Evolutionary conservation across 2,113 vertebrate species (phyloP), one percentile per base, ranked within the genome.

Genomic region (Porphyrio hochstetteri): DNA sequence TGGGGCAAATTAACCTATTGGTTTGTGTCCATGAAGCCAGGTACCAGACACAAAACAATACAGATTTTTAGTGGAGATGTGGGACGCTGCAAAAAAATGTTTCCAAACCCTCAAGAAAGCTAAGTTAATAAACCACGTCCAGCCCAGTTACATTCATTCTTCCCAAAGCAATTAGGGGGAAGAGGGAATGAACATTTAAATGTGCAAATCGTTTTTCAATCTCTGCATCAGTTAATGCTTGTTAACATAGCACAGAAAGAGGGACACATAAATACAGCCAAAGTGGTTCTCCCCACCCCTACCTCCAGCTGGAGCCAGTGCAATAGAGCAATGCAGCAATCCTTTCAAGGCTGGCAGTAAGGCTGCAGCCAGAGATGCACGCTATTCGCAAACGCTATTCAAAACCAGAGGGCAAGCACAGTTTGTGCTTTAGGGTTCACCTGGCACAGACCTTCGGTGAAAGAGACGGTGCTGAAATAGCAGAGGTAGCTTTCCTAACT

Each of bases 341-440:
- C 31, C 59, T 82, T 90, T 91, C 78, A 50, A 92, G 82, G 70
- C 35, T 95, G 71, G 78, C 90, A 90, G 52, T 35, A 74, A 86
- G 71, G 61, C 33, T 77, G 74, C 63, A 88, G 71, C 31, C 82
- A 95, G 95, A 86, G 82, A 88, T 59, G 78, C 18, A 76, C 95
- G 50, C 53, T 89, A 87, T 91, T 89, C 89, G 89, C 61, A 87
- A 94, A 82, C 85, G 76, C 29, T 92, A 65, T 74, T 61, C 53
- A 72, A 90, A 89, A 86, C 9, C 0, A 0, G n/a, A 92, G 57
- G 35, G 71, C 55, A 86, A 95, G 78, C 67, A 88, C 52, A 77
- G 60, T 77, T 74, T 80, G 71, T 85, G 61, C 92, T 87, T 95
- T 61, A 82, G 78, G 59, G 75, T 93, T 96, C 90, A 96, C 85